A percentile compares a stretch with the other conserved stretches of the same genome.
Conservation (phyloP, 2,888 invertebrate species). For the Callimorpha dominula region DNA sequence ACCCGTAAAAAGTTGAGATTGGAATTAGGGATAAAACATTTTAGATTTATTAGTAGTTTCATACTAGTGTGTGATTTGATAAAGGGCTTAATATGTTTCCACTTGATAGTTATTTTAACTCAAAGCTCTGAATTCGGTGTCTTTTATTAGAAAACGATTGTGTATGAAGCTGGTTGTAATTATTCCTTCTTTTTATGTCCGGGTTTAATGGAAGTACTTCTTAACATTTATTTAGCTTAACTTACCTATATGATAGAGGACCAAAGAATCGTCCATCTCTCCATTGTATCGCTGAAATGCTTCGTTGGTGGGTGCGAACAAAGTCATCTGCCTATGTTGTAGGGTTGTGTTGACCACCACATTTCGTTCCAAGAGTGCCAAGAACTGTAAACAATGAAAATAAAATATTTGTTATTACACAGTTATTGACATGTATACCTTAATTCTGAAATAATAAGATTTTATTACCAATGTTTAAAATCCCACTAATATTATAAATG, state of each 20-base stretch:
- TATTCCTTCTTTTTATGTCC: too few relatives aligned
- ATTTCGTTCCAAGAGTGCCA: slow-evolving; percentile 90
- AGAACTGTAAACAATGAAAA: slow-evolving; percentile 89
- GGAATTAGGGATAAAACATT: not conserved
- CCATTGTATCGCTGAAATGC: slow-evolving; percentile 92
- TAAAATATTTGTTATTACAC: not conserved
- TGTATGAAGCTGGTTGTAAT: not conserved
- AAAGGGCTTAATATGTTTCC: not conserved
- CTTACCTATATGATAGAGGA: slow-evolving; percentile 95
- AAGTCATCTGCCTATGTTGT: slow-evolving; percentile 91
- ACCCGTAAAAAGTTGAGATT: not conserved
- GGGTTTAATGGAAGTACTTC: not conserved
- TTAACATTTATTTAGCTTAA: not conserved
- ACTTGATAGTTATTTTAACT: too few relatives aligned
- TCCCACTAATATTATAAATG: too few relatives aligned
- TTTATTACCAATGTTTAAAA: too few relatives aligned
- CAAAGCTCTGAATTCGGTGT: not conserved
- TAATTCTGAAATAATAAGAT: too few relatives aligned
- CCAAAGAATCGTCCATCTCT: slow-evolving; percentile 86
- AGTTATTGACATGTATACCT: too few relatives aligned
- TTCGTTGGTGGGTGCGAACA: slow-evolving; percentile 95
- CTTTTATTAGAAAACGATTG: not conserved
- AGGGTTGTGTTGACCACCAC: slow-evolving; percentile 91
- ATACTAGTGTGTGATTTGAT: not conserved
- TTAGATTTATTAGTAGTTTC: not conserved